phyloP scores from a whole-genome alignment of 92 coral and sea anemone genomes.

The Pocillopora meandrina region DNA sequence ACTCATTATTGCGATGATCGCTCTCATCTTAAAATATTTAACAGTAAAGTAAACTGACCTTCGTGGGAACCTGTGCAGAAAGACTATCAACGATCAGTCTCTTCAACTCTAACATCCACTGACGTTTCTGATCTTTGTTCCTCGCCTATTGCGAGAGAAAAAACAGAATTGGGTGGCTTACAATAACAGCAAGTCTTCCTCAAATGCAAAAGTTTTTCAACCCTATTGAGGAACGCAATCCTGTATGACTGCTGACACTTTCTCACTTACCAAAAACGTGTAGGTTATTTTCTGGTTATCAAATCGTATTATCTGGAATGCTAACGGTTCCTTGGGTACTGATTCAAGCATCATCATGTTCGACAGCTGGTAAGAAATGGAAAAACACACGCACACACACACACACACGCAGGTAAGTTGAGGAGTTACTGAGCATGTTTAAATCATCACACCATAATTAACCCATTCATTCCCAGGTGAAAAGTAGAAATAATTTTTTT shows the following conservation, averaged over 20 bases:
- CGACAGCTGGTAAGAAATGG: slow-evolving; percentile 58
- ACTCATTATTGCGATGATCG: no score
- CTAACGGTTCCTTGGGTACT: slow-evolving; percentile 87
- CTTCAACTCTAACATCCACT: slow-evolving; percentile 87
- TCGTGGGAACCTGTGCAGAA: slow-evolving; percentile 67
- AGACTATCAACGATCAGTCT: slow-evolving; percentile 85
- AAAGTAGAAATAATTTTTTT: no score
- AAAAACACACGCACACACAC: no score
- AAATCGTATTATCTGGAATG: slow-evolving; percentile 91
- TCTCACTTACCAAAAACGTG: slow-evolving; percentile 78
- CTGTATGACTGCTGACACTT: neutral
- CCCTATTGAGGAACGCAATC: no score
- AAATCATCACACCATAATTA: no score
- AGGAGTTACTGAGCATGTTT: neutral
- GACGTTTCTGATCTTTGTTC: slow-evolving; percentile 78
- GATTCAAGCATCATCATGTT: slow-evolving; percentile 99
- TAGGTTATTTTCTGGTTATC: slow-evolving; percentile 90
- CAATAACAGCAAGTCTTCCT: neutral
- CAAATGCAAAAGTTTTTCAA: neutral
- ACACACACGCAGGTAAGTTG: neutral
- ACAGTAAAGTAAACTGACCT: slow-evolving; percentile 14
- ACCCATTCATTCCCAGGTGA: no score
- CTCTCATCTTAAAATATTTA: no score
- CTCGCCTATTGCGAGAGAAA: slow-evolving; percentile 70
- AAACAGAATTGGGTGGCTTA: neutral